Evolutionary conservation across 2,797 vertebrate species (phyloP), one percentile per base, ranked within the genome.

Genomic region (Synaphobranchus kaupii): DNA sequence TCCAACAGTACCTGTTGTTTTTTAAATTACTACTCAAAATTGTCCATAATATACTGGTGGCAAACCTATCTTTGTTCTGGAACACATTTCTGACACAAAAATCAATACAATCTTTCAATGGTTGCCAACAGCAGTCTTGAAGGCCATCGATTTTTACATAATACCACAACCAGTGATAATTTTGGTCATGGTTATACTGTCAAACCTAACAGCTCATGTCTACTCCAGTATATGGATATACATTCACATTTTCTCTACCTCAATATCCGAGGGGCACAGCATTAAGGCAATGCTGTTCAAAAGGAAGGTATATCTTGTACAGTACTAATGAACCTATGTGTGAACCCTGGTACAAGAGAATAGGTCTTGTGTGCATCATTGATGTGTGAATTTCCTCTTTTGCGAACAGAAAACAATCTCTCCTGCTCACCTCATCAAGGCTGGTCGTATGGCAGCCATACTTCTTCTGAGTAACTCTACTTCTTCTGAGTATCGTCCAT

Each of bases 391-490:
- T 48, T 48, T 39, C 20, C 20, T 48, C 71, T 20, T 47, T 78
- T 13, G 44, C 22, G 80, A 31, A 83, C 4, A 13, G 81, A 83
- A 54, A 31, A 83, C 47, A 54, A 52, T 83, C 78, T 80, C 20
- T n/a, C 82, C 82, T 83, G 82, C 50, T 54, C 50, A 83, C 82
- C 85, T 84, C 86, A 76, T 39, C 66, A 48, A 13, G 12, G 83
- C 5, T 20, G 20, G 44, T n/a, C 34, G 34, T 39, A 66, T 8
- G 34, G 56, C 47, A 50, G 15, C 47, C 44, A 48, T n/a, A n/a
- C n/a, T 34, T 31, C 82, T 76, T 68, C 83, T 31, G 81, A 54
- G 50, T 28, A 44, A n/a, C n/a, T n/a, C n/a, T n/a, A n/a, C n/a
- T 34, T 31, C 82, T 76, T 68, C 83, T 31, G 81, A 54, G 50